Base-by-base conservation (phyloP, 2,888 invertebrate species). In the Dilophus febrilis region DNA sequence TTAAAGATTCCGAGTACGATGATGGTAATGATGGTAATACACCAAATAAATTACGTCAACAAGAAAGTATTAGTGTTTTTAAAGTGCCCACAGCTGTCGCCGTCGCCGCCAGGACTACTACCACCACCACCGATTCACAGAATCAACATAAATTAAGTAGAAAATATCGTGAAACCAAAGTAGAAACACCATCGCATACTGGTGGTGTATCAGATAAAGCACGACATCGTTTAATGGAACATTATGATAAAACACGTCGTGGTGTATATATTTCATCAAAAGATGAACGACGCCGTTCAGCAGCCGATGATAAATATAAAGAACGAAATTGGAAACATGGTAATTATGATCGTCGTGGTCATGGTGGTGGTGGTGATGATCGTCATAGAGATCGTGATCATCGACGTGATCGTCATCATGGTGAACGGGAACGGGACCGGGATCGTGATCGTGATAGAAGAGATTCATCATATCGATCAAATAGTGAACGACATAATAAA, bases 101-200 rank as follows among this genome's bases (percentile, higher is more conserved):
- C 8, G 18, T 18, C 4, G 7, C 39, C 2, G 4, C 18, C 2
- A 28, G 34, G 13, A 22, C 27, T 4, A 16, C 12, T 2, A 13
- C 18, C 2, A 27, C 17, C 3, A 11, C 10, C 10, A 6, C 13
- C 2, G 31, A 32, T 32, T 33, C 18, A 45, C 60, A 57, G 12
- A 59, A 55, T 2, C 58, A 58, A 35, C 57, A 62, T 26, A 60
- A 57, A 42, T 40, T 59, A 3, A 57, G 52, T 27, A 51, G 83
- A 35, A 78, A 84, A 56, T 85, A 91, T 53, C 72, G 94, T 36
- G 69, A 74, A 37, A 70, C 77, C 11, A 73, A 78, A 50, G 80
- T 81, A 51, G 94, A 95, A 64, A 94, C 94, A 1, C 95, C 95
- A 0, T 85, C 92, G 0, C 78, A 94, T 53, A 90, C 92, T 0